A percentile compares a stretch with the other conserved stretches of the same genome.
phyloP scores from a whole-genome alignment of 2,113 vertebrate genomes.

The Arenaria interpres region DNA sequence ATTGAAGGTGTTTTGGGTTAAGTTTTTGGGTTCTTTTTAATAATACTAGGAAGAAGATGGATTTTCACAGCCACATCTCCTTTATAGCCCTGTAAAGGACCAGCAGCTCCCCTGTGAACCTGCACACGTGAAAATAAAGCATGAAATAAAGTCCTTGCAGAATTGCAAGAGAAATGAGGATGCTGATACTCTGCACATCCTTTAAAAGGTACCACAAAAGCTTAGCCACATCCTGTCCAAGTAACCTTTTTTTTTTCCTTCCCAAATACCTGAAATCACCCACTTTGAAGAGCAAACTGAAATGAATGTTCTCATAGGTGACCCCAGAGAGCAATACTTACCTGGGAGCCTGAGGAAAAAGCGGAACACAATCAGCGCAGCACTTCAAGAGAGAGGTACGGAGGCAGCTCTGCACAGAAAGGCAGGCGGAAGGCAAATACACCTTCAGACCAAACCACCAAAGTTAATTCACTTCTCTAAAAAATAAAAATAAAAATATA shows the following conservation, averaged over 20 bases:
- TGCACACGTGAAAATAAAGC: fast-evolving
- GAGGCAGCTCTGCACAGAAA: not conserved
- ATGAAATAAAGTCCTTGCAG: not conserved
- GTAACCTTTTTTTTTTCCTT: not conserved
- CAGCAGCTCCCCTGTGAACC: fast-evolving
- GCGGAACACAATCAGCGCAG: not conserved
- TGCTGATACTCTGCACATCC: too few species aligned
- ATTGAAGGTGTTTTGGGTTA: not conserved
- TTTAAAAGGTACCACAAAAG: not conserved
- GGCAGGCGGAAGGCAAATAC: not conserved
- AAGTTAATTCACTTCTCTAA: not conserved
- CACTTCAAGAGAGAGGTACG: not conserved
- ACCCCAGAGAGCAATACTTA: not conserved
- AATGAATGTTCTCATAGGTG: fast-evolving
- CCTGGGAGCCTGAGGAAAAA: not conserved
- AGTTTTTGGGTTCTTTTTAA: not conserved
- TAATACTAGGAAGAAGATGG: not conserved
- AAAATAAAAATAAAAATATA: not conserved
- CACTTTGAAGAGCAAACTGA: not conserved
- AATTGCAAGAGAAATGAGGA: too few species aligned
- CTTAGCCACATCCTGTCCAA: not conserved
- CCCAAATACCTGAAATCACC: not conserved
- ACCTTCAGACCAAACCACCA: not conserved
- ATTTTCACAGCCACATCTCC: not conserved
- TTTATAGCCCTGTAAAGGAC: not conserved